Conservation (phyloP, 2,113 vertebrate genomes). For the Seriola aureovittata region DNA sequence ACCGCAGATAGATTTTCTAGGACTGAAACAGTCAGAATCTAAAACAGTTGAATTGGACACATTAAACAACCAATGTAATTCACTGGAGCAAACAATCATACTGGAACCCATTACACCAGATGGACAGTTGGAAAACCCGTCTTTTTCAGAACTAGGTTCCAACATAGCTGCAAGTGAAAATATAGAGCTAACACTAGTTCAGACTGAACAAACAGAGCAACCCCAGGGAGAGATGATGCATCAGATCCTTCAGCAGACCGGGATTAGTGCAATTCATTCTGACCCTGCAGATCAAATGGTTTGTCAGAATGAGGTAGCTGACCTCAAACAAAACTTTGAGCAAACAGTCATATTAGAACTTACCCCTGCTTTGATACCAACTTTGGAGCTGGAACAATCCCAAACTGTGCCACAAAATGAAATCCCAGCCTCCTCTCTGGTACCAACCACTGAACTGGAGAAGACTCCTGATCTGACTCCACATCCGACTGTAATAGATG, state of each 20-base stretch:
- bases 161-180: slow-evolving; percentile 49
- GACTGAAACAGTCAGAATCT: slow-evolving; percentile 47
- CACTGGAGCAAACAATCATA: slow-evolving; percentile 76
- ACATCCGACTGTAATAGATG: slow-evolving; percentile 23
- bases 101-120: slow-evolving; percentile 79
- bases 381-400: slow-evolving; percentile 68
- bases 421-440: slow-evolving; percentile 45
- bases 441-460: slow-evolving; percentile 53
- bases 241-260: slow-evolving; percentile 56
- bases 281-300: slow-evolving; percentile 52
- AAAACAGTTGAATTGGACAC: slow-evolving; percentile 45
- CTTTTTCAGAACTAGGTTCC: slow-evolving; percentile 61
- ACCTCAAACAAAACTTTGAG: slow-evolving; percentile 63
- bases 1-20: slow-evolving; percentile 62
- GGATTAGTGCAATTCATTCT: slow-evolving; percentile 27
- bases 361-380: slow-evolving; percentile 70
- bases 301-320: slow-evolving; percentile 47
- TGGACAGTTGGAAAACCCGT: slow-evolving; percentile 66
- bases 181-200: slow-evolving; percentile 49
- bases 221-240: slow-evolving; percentile 51
- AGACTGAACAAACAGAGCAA: slow-evolving; percentile 40
- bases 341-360: slow-evolving; percentile 79
- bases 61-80: slow-evolving; percentile 42
- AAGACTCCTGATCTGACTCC: slow-evolving; percentile 18
- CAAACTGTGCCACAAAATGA: slow-evolving; percentile 48